These are phyloP conservation scores for Agrypnus murinus DNA, from an alignment of 2,888 invertebrate species.

Conservation along the genomic window DNA sequence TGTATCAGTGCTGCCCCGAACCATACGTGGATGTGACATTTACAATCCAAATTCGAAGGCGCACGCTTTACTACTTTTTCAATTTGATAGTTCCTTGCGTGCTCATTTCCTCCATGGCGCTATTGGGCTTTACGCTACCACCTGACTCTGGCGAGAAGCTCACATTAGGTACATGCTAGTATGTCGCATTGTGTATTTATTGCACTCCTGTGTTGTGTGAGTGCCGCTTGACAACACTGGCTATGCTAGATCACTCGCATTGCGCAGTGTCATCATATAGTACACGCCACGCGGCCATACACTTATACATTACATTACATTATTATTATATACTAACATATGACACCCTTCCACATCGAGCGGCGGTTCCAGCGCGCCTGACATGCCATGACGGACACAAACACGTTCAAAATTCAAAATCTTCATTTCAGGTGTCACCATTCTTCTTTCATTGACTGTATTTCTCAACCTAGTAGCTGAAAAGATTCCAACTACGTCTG, in stretches of 20 bases:
- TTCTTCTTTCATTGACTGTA: constrained; percentile 97
- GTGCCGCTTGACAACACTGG: constrained; percentile 63
- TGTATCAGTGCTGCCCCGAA: constrained; percentile 94
- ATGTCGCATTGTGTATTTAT: constrained; percentile 63
- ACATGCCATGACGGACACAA: constrained; percentile 59
- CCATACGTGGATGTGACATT: constrained; percentile 97
- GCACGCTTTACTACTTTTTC: constrained; percentile 99
- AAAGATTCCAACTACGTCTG: constrained; percentile 93
- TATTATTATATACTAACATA: constrained; percentile 41
- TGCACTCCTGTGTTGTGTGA: constrained; percentile 64
- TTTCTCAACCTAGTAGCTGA: constrained; percentile 98
- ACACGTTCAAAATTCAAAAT: constrained; percentile 70
- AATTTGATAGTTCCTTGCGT: constrained; percentile 99
- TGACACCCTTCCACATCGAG: constrained; percentile 53
- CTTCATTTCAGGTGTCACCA: constrained; percentile 91
- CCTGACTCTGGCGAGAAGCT: constrained; percentile 98
- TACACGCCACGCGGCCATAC: constrained; percentile 55
- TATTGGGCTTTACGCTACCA: constrained; percentile 97
- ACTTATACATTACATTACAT: constrained; percentile 44
- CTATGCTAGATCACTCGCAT: constrained; percentile 62
- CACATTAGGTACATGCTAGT: constrained; percentile 85
- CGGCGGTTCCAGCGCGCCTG: constrained; percentile 57
- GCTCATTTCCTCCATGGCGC: constrained; percentile 98
- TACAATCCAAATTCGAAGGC: constrained; percentile 95
- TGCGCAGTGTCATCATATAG: constrained; percentile 60